A percentile compares a stretch with the other conserved stretches of the same genome.
These are phyloP conservation scores for Brachionus paranguensis DNA, from an alignment of 1,140 invertebrate genomes.

Conservation along the genomic window DNA sequence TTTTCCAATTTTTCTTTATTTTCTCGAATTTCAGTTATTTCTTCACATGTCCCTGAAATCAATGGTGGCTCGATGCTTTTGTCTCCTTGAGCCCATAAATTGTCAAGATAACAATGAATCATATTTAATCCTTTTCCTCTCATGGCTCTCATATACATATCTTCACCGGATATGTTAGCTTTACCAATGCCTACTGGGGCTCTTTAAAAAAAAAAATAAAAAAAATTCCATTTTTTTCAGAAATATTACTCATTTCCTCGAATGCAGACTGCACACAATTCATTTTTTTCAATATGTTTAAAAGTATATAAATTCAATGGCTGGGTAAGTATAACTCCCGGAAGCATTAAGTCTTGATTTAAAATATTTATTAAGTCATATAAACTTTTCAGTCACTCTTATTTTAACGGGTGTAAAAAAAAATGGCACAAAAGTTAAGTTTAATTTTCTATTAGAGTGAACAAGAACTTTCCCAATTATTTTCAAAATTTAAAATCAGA, in stretches of 20 bases:
- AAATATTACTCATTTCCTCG: background rate
- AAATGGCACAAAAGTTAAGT: no score
- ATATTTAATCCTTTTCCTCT: constrained; percentile 12
- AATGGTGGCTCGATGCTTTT: background rate
- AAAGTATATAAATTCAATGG: constrained; percentile 30
- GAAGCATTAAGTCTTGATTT: constrained; percentile 18
- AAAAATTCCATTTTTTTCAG: background rate
- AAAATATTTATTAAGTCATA: background rate
- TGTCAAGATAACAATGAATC: constrained; percentile 14
- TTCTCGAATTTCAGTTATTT: background rate
- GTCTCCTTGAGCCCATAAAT: constrained; percentile 21
- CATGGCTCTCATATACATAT: constrained; percentile 40
- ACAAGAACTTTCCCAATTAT: no score
- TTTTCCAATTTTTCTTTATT: background rate
- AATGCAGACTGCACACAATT: constrained; percentile 7
- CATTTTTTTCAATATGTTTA: constrained; percentile 18
- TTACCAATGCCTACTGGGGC: background rate
- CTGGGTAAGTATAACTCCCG: background rate
- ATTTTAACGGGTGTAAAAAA: no score
- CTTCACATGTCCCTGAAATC: background rate
- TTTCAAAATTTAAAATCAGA: no score
- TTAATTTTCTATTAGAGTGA: no score
- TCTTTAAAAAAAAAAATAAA: background rate
- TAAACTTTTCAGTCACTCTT: no score
- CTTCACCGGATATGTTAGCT: constrained; percentile 30